Evolutionary conservation across 2,113 vertebrate species (phyloP).

Genomic region (Callionymus lyra): DNA sequence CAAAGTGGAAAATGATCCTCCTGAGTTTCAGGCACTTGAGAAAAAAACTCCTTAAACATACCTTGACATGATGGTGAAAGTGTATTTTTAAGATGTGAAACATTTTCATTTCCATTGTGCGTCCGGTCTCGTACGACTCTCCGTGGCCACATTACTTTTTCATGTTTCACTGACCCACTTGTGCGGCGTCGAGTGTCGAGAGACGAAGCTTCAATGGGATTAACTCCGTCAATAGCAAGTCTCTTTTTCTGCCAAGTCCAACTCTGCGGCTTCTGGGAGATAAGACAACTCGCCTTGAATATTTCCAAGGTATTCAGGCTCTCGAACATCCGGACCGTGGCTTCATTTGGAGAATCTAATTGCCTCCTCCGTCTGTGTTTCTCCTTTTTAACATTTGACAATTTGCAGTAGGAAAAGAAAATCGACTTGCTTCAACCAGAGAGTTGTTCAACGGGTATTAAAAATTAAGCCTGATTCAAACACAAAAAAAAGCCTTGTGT

Average conservation of each 20-base stretch:
- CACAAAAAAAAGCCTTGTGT: constrained; percentile 33
- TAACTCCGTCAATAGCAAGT: constrained; percentile 29
- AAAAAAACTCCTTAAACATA: too few relatives aligned
- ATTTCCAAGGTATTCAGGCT: constrained; percentile 53
- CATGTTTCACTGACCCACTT: constrained; percentile 65
- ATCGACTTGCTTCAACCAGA: constrained; percentile 13
- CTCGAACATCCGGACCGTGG: constrained; percentile 22
- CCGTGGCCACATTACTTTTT: constrained; percentile 47
- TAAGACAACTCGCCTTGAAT: constrained; percentile 49
- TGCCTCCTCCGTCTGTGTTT: constrained; percentile 12
- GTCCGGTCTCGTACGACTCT: constrained; percentile 8
- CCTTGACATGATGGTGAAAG: too few relatives aligned
- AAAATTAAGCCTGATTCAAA: constrained; percentile 47
- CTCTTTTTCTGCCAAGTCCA: constrained; percentile 56
- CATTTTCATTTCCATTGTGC: neutral
- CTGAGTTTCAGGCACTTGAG: too few relatives aligned
- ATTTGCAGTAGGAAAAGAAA: constrained; percentile 12
- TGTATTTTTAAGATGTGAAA: too few relatives aligned
- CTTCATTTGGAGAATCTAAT: constrained; percentile 27
- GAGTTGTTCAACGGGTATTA: constrained; percentile 30
- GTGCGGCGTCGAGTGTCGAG: constrained; percentile 35
- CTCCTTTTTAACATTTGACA: neutral
- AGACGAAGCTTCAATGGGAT: constrained; percentile 40
- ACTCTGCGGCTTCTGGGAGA: constrained; percentile 45
- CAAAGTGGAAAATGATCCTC: too few relatives aligned